Evolutionary conservation across 2,888 invertebrate genomes (phyloP), one percentile per base, ranked within the genome.

Genomic region (Hyalella azteca): DNA sequence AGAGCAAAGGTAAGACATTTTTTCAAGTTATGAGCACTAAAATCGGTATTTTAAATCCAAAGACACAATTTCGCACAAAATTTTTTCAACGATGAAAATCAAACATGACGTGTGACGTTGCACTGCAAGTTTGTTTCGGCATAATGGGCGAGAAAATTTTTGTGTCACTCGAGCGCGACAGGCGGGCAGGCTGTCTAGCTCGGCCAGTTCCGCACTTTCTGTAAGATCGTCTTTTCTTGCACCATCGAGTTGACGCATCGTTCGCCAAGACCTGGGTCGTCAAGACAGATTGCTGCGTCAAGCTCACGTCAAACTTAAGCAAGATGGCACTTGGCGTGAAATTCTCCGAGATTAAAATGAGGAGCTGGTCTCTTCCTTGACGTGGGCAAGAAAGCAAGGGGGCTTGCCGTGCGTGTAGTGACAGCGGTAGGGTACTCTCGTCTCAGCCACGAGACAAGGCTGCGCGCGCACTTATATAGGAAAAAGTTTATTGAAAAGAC

Each of bases 311-410:
- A 66, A 66, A 66, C 66, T 66, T 66, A 66, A 66, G 66, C 66
- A 66, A 66, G 66, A 66, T 66, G 66, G 66, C 66, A 66, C 66
- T 66, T 66, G 66, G 66, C 66, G 66, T 66, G 66, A 66, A 66
- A 66, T 66, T 66, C 66, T 66, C 66, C 36, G 66, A 66, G 66
- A 66, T 66, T 66, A 66, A 66, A 66, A 66, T 66, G 66, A 66
- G 66, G 36, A 66, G 66, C 66, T 32, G 19, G 36, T 7, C 66
- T 36, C 66, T 66, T 7, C 19, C 36, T 7, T 19, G 66, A 36
- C 66, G 36, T 66, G 66, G 19, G 29, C 32, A 19, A 66, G 66
- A 36, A 66, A 66, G 54, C n/a, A n/a, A n/a, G n/a, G n/a, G n/a
- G n/a, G n/a, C n/a, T n/a, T n/a, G n/a, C n/a, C n/a, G n/a, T n/a